Conservation (phyloP, 2,888 invertebrate genomes). For the Amblyjoppa fuscipennis region DNA sequence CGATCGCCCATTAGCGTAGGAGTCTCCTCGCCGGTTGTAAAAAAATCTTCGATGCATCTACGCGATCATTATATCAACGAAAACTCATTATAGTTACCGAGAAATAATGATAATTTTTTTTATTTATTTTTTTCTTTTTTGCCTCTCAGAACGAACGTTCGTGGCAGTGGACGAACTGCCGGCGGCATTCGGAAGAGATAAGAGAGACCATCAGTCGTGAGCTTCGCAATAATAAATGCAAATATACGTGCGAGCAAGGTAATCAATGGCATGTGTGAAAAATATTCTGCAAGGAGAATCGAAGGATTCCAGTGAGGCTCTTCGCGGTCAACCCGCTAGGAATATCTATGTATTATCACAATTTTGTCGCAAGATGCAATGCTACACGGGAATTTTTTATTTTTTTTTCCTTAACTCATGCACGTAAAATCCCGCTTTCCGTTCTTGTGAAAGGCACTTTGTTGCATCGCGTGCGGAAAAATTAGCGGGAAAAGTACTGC, state of each 20-base stretch:
- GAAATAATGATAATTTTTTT: conserved; percentile 37
- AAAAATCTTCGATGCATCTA: conserved; percentile 14
- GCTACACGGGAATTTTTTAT: too few relatives aligned
- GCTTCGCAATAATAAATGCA: conserved; percentile 54
- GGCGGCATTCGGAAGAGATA: not conserved
- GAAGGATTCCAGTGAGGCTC: not conserved
- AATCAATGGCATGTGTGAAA: conserved; percentile 26
- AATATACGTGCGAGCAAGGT: conserved; percentile 31
- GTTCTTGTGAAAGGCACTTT: too few relatives aligned
- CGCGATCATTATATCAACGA: conserved; percentile 43
- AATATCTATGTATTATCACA: not conserved
- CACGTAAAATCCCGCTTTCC: too few relatives aligned
- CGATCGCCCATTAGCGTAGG: conserved; percentile 13
- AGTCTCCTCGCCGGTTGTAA: conserved; percentile 40
- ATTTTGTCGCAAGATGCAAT: not conserved
- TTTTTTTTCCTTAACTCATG: too few relatives aligned
- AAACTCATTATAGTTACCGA: conserved; percentile 54
- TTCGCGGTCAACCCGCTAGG: not conserved
- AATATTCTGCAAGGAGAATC: conserved; percentile 30
- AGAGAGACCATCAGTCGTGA: conserved; percentile 24
- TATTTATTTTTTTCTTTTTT: conserved; percentile 7
- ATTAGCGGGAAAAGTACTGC: too few relatives aligned
- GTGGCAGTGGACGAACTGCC: conserved; percentile 6
- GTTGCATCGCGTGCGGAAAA: too few relatives aligned
- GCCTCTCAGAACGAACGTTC: conserved; percentile 8